These are phyloP conservation scores for Phalacrocorax carbo DNA, from an alignment of 2,113 vertebrate genomes.

Conservation along the genomic window DNA sequence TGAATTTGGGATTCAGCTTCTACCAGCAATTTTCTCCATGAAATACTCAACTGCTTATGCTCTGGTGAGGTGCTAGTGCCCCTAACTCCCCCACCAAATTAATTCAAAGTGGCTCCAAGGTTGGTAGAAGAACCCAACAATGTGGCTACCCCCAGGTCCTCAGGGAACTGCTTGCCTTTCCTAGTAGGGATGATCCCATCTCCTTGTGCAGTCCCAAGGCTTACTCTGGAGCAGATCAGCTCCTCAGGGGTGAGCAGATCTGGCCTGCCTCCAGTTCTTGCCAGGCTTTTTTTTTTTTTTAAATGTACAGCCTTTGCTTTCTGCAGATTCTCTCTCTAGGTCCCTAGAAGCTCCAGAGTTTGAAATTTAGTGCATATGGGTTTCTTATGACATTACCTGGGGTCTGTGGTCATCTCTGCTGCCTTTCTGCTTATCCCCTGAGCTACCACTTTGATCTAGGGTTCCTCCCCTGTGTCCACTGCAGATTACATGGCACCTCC, in stretches of 20 bases:
- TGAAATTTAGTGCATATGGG: neutral
- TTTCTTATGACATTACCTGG: neutral
- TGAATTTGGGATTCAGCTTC: neutral
- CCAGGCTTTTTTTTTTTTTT: neutral
- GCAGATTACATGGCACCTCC: conserved; percentile 29
- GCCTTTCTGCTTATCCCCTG: neutral
- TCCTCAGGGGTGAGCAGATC: neutral
- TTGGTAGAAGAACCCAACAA: neutral
- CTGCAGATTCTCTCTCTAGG: neutral
- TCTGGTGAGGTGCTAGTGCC: neutral
- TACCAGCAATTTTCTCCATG: neutral
- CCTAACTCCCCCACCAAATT: accelerated
- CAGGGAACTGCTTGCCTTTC: neutral
- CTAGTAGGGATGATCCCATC: neutral
- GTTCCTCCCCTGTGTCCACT: conserved; percentile 12
- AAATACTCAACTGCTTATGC: neutral
- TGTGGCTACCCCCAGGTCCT: neutral
- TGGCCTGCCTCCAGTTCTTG: neutral
- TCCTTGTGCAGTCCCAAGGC: neutral
- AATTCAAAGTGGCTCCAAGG: neutral
- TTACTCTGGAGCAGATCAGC: neutral
- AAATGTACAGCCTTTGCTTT: neutral
- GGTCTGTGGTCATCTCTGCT: neutral
- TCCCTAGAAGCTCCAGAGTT: neutral
- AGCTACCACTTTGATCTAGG: neutral